These are phyloP conservation scores for Halesus radiatus DNA, from an alignment of 1,140 invertebrate species.

Conservation along the genomic window DNA sequence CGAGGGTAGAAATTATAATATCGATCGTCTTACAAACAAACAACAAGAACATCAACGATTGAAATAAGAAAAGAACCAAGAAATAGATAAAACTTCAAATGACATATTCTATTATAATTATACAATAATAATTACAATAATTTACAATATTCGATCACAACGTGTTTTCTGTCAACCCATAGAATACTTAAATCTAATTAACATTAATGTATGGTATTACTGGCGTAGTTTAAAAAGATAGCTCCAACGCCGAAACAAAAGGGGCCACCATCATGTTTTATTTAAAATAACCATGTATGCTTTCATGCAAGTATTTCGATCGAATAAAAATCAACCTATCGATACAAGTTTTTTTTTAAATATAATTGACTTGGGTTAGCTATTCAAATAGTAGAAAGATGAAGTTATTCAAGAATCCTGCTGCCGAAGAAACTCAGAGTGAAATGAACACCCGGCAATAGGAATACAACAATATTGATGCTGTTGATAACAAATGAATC, in stretches of 20 bases:
- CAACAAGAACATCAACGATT: constrained; percentile 51
- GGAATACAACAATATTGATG: no score
- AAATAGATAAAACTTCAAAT: constrained; percentile 48
- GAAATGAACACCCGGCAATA: no score
- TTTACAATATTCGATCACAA: constrained; percentile 57
- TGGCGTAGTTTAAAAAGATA: constrained; percentile 8
- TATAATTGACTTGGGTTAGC: constrained; percentile 3
- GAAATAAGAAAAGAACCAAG: constrained; percentile 49
- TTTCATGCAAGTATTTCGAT: no score
- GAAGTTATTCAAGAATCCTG: no score
- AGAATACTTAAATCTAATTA: constrained; percentile 28
- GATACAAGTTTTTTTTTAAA: no score
- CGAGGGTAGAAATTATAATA: constrained; percentile 31
- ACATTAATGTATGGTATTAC: constrained; percentile 26
- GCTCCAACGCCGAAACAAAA: background rate
- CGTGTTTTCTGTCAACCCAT: constrained; percentile 48
- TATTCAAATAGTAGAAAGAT: background rate
- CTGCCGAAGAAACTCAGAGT: no score
- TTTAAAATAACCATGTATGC: no score
- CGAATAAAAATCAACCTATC: no score
- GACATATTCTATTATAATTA: constrained; percentile 48
- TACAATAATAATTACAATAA: constrained; percentile 56
- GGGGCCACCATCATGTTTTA: no score
- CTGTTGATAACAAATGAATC: no score
- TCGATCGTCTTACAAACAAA: constrained; percentile 51